Evolutionary conservation across 2,113 vertebrate species (phyloP), one percentile per base, ranked within the genome.

Genomic region (Callocephalon fimbriatum): DNA sequence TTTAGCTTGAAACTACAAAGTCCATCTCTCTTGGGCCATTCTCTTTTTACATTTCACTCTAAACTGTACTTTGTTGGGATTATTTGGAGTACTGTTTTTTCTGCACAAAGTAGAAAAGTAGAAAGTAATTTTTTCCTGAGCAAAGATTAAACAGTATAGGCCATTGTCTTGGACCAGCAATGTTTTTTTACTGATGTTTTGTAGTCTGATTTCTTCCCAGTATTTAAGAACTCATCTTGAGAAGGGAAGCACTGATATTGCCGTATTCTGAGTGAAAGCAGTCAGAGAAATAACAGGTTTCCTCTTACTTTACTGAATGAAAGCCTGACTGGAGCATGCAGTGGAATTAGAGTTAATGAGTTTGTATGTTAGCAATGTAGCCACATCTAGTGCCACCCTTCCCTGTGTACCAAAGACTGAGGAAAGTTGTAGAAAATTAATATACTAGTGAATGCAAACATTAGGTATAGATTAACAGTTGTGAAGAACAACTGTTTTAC

Each of bases 381-480:
- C 44, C 29, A 35, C 12, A 4, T 78, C 35, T 92, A 3, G 10
- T 77, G 25, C 65, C 50, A 35, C 29, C 42, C 53, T 70, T 53
- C 19, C 44, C 23, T 67, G 8, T 38, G 54, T 48, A 11, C 31
- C 38, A 44, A 37, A 48, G 67, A 7, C 47, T 31, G 44, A 75
- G 61, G 35, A 78, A 29, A 77, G 26, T 35, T 59, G 23, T 83
- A 26, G 68, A 88, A 86, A 74, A 72, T 62, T 18, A 71, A 59
- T 61, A 3, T 6, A 50, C 4, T 12, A 15, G 20, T 51, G 35
- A 71, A 32, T 0, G 0, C 10, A 35, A 12, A 5, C 63, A 13
- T 38, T 20, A 40, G 44, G 23, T 84, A 8, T 47, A 63, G 65
- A 37, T 16, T 81, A 72, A 56, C 31, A 32, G 4, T 1, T 61